A percentile compares a stretch with the other conserved stretches of the same genome.
phyloP scores from a whole-genome alignment of 2,113 vertebrate genomes.

The Megaptera novaeangliae region DNA sequence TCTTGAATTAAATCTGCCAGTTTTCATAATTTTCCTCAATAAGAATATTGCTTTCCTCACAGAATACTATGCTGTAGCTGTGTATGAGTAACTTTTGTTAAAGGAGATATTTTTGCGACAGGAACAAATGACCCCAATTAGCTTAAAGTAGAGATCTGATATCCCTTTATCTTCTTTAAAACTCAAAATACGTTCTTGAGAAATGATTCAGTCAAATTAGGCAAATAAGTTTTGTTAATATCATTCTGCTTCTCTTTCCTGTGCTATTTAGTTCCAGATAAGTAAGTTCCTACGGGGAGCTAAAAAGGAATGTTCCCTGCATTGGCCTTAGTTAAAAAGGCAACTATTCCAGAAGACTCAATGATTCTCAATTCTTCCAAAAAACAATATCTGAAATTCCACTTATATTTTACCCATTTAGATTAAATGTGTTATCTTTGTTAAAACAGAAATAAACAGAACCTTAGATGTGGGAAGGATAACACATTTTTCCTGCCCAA shows the following conservation, averaged over 20 bases:
- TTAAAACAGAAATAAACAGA: slow-evolving; percentile 38
- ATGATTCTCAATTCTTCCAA: neutral
- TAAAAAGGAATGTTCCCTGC: neutral
- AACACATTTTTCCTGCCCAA: neutral
- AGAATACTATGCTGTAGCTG: neutral
- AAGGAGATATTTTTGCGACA: neutral
- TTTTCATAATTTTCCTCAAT: neutral
- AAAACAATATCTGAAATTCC: neutral
- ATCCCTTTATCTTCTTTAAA: slow-evolving; percentile 11
- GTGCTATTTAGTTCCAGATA: neutral
- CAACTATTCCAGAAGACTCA: neutral
- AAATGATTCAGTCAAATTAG: slow-evolving; percentile 25
- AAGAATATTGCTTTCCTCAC: neutral
- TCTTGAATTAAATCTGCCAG: neutral
- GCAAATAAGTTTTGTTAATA: neutral
- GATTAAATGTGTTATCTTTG: neutral
- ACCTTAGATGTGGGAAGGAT: neutral
- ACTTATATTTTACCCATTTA: neutral
- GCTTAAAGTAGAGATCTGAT: neutral
- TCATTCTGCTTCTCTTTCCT: neutral
- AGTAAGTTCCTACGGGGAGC: neutral
- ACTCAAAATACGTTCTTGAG: slow-evolving; percentile 17
- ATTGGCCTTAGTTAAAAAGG: neutral
- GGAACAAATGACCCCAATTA: neutral
- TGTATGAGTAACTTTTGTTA: neutral